These are phyloP conservation scores for Amniataba percoides DNA, from an alignment of 2,797 vertebrate species.

Conservation along the genomic window DNA sequence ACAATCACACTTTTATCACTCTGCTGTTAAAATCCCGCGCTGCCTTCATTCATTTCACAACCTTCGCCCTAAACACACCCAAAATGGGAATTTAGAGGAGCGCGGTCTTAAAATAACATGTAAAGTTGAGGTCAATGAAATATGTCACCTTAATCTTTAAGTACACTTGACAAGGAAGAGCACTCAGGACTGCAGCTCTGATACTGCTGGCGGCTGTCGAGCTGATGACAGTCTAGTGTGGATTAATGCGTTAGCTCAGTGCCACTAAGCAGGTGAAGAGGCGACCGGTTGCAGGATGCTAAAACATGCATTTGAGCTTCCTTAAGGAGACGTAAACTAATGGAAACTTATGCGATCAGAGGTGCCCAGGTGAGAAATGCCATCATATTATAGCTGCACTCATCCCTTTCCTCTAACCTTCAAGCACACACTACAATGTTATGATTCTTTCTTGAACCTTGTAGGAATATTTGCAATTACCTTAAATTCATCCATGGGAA, in stretches of 20 bases:
- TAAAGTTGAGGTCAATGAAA: background rate
- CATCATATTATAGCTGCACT: background rate
- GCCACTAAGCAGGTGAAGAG: background rate
- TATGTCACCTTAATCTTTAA: slow-evolving; percentile 4
- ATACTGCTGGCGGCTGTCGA: slow-evolving; percentile 13
- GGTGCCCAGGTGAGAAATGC: slow-evolving; percentile 3
- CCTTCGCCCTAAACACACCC: background rate
- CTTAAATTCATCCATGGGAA: background rate
- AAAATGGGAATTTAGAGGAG: background rate
- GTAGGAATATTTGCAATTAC: background rate
- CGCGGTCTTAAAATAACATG: slow-evolving; percentile 9
- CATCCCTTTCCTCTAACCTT: background rate
- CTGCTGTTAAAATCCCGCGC: background rate
- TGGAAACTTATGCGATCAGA: slow-evolving; percentile 13
- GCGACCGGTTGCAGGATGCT: background rate
- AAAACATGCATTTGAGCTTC: slow-evolving; percentile 6
- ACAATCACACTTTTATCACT: background rate
- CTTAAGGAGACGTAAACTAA: slow-evolving; percentile 12
- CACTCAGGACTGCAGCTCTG: slow-evolving; percentile 1
- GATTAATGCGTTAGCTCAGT: slow-evolving; percentile 16
- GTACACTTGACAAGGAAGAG: slow-evolving; percentile 1
- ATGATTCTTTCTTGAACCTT: background rate
- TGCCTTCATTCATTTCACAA: background rate
- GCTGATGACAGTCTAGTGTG: slow-evolving; percentile 15
- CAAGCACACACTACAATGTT: background rate